phyloP scores from a whole-genome alignment of 2,797 vertebrate genomes.

The Coccyzus lansbergi region DNA sequence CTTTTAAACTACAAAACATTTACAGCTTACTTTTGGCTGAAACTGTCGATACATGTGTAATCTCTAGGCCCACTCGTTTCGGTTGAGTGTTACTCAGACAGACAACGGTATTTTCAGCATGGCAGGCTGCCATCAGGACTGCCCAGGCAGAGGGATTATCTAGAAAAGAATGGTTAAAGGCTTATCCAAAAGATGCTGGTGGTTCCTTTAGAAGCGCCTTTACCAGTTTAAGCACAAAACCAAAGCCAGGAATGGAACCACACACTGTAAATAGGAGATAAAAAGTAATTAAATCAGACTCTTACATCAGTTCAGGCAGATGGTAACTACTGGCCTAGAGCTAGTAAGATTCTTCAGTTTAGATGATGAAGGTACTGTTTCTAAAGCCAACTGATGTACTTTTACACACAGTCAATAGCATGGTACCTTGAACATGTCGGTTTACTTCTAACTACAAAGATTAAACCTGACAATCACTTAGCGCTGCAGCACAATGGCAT shows the following conservation, averaged over 20 bases:
- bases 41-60: slow-evolving; percentile 84
- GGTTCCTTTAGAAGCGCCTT: not conserved
- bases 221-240: not conserved
- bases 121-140: slow-evolving; percentile 92
- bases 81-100: slow-evolving; percentile 80
- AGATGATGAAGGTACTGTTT: not conserved
- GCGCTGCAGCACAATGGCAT: not conserved
- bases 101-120: slow-evolving; percentile 86
- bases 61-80: slow-evolving; percentile 77
- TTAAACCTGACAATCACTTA: not conserved
- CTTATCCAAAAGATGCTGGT: not conserved
- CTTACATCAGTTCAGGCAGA: not conserved
- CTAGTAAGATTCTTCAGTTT: not conserved
- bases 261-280: not conserved
- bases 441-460: not conserved
- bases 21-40: slow-evolving; percentile 88
- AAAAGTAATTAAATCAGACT: not conserved
- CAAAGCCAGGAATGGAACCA: not conserved
- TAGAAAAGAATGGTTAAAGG: slow-evolving; percentile 60
- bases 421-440: not conserved
- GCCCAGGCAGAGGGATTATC: slow-evolving; percentile 93
- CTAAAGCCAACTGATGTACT: not conserved
- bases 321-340: not conserved
- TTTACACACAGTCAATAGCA: not conserved
- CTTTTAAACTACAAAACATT: not conserved